These are phyloP conservation scores for Thyatira batis DNA, from an alignment of 2,888 invertebrate genomes.

Conservation along the genomic window DNA sequence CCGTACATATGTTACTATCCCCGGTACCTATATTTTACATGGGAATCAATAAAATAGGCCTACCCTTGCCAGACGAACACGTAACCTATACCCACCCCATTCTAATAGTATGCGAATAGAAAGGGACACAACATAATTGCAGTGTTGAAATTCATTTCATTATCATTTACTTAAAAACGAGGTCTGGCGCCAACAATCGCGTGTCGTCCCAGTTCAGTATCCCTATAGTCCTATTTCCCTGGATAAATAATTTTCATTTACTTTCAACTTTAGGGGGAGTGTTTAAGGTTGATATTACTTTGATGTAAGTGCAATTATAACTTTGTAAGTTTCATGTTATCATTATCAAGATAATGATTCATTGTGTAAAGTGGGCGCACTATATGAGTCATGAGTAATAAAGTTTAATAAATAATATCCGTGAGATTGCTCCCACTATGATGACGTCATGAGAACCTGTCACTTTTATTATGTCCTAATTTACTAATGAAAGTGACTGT, in stretches of 20 bases:
- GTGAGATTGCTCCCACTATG: not conserved
- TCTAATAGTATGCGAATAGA: conserved; percentile 28
- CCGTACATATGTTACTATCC: not conserved
- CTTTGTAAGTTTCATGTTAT: conserved; percentile 42
- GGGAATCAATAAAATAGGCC: conserved; percentile 57
- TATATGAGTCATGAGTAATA: conserved; percentile 58
- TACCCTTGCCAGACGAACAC: conserved; percentile 28
- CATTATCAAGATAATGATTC: conserved; percentile 75
- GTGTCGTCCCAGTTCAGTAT: conserved; percentile 54
- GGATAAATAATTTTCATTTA: conserved; percentile 8
- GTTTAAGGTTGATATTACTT: conserved; percentile 35
- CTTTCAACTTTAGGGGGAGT: conserved; percentile 19
- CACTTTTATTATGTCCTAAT: not conserved
- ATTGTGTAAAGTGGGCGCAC: conserved; percentile 63
- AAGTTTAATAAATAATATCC: conserved; percentile 3
- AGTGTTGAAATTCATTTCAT: conserved; percentile 61
- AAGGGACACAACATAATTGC: conserved; percentile 41
- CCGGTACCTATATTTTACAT: conserved; percentile 33
- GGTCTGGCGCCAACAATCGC: conserved; percentile 64
- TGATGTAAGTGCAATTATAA: conserved; percentile 6
- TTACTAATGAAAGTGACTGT: not conserved
- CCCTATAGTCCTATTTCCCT: conserved; percentile 35
- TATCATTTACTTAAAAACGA: conserved; percentile 62
- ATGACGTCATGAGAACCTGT: not conserved
- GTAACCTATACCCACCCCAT: conserved; percentile 26